A percentile compares a stretch with the other conserved stretches of the same genome.
Evolutionary conservation across 2,113 vertebrate genomes (phyloP).

Genomic region (Bagarius yarrelli): DNA sequence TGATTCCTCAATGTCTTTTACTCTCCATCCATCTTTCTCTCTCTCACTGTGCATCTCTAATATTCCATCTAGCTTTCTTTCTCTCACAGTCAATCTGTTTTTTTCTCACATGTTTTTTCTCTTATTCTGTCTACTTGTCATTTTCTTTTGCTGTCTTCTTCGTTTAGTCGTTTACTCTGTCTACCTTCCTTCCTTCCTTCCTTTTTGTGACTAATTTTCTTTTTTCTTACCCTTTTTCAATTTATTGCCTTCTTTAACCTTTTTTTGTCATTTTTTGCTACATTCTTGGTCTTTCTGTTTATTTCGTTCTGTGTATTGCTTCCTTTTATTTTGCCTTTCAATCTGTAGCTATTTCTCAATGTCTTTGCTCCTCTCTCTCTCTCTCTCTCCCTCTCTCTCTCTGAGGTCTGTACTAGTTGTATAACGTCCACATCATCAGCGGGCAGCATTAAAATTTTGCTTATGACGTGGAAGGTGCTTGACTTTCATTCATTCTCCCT

Average conservation of each 20-base stretch:
- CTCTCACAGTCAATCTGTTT: neutral
- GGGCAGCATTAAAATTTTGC: neutral
- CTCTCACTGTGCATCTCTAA: neutral
- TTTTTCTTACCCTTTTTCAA: neutral
- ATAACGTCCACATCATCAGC: neutral
- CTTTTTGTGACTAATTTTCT: no score
- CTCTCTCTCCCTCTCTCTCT: constrained; percentile 4
- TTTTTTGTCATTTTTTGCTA: neutral
- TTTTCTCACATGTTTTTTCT: neutral
- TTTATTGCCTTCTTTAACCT: neutral
- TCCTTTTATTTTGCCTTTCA: neutral
- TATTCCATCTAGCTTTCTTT: neutral
- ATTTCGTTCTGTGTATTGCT: neutral
- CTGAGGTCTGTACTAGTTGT: constrained; percentile 15
- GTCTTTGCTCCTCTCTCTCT: constrained; percentile 17
- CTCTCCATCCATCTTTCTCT: constrained; percentile 8
- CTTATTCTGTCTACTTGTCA: neutral
- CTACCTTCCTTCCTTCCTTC: no score
- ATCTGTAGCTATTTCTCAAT: neutral
- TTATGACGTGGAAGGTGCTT: neutral
- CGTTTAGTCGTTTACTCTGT: neutral
- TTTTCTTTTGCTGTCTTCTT: no score
- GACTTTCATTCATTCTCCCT: neutral
- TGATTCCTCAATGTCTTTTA: neutral
- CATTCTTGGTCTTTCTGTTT: neutral